These are phyloP conservation scores for Orchesella flavescens DNA, from an alignment of 2,888 invertebrate species.

Conservation along the genomic window DNA sequence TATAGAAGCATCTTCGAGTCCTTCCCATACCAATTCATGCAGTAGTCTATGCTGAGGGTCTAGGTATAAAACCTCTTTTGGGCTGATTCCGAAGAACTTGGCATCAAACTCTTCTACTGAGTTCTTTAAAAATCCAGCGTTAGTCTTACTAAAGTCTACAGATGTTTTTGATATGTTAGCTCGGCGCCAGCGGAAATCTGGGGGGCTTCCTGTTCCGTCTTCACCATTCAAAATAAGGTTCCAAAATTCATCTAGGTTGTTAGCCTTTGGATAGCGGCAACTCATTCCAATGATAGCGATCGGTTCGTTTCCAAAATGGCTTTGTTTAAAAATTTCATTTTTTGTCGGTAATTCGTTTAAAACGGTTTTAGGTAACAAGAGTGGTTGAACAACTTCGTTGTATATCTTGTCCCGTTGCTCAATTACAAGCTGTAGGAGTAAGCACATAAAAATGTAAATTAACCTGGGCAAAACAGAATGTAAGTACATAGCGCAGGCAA, in stretches of 20 bases:
- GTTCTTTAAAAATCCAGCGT: conserved; percentile 10
- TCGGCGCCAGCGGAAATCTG: not conserved
- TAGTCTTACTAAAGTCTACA: not conserved
- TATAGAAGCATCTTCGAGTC: conserved; percentile 23
- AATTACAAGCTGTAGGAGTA: too few relatives aligned
- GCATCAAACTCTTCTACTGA: conserved; percentile 8
- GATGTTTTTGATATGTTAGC: not conserved
- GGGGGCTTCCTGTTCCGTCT: not conserved
- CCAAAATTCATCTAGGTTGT: conserved; percentile 15
- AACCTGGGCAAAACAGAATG: too few relatives aligned
- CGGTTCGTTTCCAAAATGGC: not conserved
- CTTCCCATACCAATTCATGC: conserved; percentile 29
- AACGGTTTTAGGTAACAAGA: too few relatives aligned
- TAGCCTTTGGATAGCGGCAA: not conserved
- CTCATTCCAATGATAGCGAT: conserved; percentile 23
- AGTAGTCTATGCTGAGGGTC: conserved; percentile 30
- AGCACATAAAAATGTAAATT: too few relatives aligned
- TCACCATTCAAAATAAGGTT: not conserved
- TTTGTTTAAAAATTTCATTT: too few relatives aligned
- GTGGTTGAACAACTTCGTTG: too few relatives aligned
- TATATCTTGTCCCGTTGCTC: too few relatives aligned
- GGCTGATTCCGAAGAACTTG: not conserved
- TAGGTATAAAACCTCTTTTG: not conserved
- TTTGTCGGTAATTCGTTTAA: too few relatives aligned
- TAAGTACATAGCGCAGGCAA: too few relatives aligned